Evolutionary conservation across 2,888 invertebrate species (phyloP).

Genomic region (Leptopilina drosophilae): DNA sequence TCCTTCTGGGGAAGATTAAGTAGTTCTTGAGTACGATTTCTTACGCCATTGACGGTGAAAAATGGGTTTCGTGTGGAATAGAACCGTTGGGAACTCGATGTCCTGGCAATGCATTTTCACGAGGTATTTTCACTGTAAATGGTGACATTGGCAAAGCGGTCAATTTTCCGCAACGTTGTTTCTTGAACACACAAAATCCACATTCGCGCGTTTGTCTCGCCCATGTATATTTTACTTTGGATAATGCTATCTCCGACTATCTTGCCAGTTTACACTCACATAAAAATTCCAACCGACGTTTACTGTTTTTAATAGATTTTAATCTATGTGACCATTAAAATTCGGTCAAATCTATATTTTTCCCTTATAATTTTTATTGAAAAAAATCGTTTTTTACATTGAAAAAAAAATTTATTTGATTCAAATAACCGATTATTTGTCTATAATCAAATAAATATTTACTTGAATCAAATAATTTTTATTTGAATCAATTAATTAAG

Average conservation of each 20-base stretch:
- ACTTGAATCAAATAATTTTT: too few species aligned
- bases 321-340: too few species aligned
- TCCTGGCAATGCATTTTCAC: constrained; percentile 20
- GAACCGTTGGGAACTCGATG: constrained; percentile 34
- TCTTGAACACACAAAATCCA: constrained; percentile 30
- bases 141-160: constrained; percentile 35
- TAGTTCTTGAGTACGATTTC: constrained; percentile 8
- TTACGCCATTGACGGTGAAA: constrained; percentile 20
- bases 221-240: constrained; percentile 7
- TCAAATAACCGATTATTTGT: too few species aligned
- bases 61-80: constrained; percentile 31
- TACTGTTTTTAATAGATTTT: neutral
- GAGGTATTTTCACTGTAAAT: constrained; percentile 29
- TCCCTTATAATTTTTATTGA: too few species aligned
- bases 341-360: too few species aligned
- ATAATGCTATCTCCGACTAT: constrained; percentile 12
- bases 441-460: too few species aligned
- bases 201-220: constrained; percentile 17
- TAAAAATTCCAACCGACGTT: neutral
- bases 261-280: neutral
- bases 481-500: too few species aligned
- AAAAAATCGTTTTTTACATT: too few species aligned
- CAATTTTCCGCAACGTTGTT: constrained; percentile 35
- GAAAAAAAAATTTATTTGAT: too few species aligned
- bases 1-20: constrained; percentile 6